Conservation (phyloP, 2,888 invertebrate species). For the Shargacucullia verbasci region DNA sequence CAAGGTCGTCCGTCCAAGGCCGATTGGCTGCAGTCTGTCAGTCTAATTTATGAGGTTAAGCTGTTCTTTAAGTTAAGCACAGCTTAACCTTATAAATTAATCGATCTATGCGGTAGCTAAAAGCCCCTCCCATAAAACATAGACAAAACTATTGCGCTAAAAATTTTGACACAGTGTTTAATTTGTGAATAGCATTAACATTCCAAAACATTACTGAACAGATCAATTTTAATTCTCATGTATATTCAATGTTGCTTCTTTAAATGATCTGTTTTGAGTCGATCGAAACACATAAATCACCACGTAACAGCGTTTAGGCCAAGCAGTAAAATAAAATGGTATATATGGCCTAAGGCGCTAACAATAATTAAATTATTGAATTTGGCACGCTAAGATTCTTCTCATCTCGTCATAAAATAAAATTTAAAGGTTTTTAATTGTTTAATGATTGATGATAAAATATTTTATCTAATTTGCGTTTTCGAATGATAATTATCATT, state of each 20-base stretch:
- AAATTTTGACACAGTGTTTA: slow-evolving; percentile 5
- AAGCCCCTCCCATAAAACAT: no score
- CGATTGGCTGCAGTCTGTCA: no score
- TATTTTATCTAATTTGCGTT: slow-evolving; percentile 25
- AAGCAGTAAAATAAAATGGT: slow-evolving; percentile 24
- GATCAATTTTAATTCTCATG: slow-evolving; percentile 38
- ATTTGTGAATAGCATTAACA: slow-evolving; percentile 27
- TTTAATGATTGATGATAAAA: slow-evolving; percentile 40
- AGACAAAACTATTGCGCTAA: neutral
- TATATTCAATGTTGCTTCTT: slow-evolving; percentile 30
- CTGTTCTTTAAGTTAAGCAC: no score
- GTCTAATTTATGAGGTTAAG: no score
- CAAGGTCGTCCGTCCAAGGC: no score
- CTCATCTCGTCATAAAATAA: slow-evolving; percentile 2
- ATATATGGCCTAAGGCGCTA: slow-evolving; percentile 21
- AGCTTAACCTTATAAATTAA: no score
- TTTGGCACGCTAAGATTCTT: slow-evolving; percentile 6
- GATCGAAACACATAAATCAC: slow-evolving; percentile 44
- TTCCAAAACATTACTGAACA: slow-evolving; percentile 40
- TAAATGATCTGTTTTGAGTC: slow-evolving; percentile 14
- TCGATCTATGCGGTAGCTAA: no score
- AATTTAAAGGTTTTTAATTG: slow-evolving; percentile 22
- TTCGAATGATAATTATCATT: slow-evolving; percentile 12
- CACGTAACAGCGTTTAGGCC: slow-evolving; percentile 13
- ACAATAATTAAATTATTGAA: slow-evolving; percentile 38